Evolutionary conservation across 2,113 vertebrate species (phyloP).

Genomic region (Cairina moschata): DNA sequence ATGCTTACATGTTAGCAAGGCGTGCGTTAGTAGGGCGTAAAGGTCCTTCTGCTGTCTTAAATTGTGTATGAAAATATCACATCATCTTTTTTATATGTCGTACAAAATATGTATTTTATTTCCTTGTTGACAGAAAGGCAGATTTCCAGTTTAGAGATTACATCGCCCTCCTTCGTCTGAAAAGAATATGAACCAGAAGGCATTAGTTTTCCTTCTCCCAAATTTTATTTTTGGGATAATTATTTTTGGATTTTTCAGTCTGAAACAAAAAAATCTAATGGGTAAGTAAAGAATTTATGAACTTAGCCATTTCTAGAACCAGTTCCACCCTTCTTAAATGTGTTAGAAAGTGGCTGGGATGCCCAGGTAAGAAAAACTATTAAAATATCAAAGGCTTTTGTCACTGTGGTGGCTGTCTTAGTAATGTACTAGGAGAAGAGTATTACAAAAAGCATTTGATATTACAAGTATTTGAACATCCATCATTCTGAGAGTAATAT

Average conservation of each 20-base stretch:
- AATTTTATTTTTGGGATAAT: conserved; percentile 48
- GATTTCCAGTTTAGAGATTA: neutral
- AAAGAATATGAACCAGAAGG: conserved; percentile 55
- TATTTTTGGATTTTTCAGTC: conserved; percentile 19
- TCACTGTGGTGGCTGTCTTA: neutral
- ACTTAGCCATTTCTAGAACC: neutral
- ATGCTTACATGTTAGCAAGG: neutral
- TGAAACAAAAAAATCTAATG: neutral
- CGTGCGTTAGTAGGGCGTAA: neutral
- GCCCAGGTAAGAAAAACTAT: neutral
- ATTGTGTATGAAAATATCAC: neutral
- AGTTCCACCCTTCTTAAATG: neutral
- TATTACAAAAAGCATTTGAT: neutral
- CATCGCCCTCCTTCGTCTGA: neutral
- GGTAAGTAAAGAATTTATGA: conserved; percentile 45
- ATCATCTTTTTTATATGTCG: neutral
- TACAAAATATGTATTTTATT: conserved; percentile 1
- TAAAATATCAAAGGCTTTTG: neutral
- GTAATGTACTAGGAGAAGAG: neutral
- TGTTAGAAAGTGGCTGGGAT: neutral
- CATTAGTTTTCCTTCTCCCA: conserved; percentile 49
- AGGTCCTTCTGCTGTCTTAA: neutral
- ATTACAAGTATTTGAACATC: neutral
- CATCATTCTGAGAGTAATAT: neutral
- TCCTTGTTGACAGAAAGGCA: conserved; percentile 36